Base-by-base conservation (phyloP, 2,113 vertebrate genomes). In the Geococcyx californianus region DNA sequence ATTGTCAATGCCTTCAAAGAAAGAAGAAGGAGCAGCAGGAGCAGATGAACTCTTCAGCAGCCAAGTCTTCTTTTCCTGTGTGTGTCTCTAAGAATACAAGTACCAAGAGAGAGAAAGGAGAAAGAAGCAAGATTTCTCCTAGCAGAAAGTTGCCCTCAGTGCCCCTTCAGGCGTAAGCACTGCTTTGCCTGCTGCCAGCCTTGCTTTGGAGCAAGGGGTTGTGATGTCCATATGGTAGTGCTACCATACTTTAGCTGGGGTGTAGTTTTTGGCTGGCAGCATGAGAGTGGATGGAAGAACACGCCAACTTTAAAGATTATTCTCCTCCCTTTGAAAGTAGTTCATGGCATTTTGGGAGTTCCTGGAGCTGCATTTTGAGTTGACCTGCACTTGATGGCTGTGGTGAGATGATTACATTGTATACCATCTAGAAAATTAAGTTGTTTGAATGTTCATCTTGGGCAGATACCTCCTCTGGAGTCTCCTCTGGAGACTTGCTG, bases 261-360 rank as follows among this genome's bases (percentile, higher is more conserved):
- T 66, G 23, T 56, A 34, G 25, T 5, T 77, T 96, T 93, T 84
- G 78, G 21, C 49, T 89, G 74, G 40, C n/a, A 20, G 76, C 70
- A 74, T 74, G 78, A 47, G 38, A 73, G 62, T 94, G 56, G 60
- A 55, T 93, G 91, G 84, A 72, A 64, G 58, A 44, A 78, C n/a
- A 60, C 54, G 44, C 59, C 83, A 87, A 75, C 74, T 87, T 95
- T 87, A 64, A 92, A 90, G 87, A 87, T 67, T 75, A 87, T 67
- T 75, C 36, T 60, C 6, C 9, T 80, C 49, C n/a, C 19, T 91
- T 60, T 93, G 60, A 94, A 81, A 89, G 85, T 86, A 94, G 16
- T 93, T 90, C n/a, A 47, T 89, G 94, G 54, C n/a, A 11, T 77
- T 69, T 86, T 8, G 47, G 14, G 55, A 75, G 56, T 44, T 91